Evolutionary conservation across 2,797 vertebrate genomes (phyloP), one percentile per base, ranked within the genome.

Genomic region (Myiotriccus ornatus): DNA sequence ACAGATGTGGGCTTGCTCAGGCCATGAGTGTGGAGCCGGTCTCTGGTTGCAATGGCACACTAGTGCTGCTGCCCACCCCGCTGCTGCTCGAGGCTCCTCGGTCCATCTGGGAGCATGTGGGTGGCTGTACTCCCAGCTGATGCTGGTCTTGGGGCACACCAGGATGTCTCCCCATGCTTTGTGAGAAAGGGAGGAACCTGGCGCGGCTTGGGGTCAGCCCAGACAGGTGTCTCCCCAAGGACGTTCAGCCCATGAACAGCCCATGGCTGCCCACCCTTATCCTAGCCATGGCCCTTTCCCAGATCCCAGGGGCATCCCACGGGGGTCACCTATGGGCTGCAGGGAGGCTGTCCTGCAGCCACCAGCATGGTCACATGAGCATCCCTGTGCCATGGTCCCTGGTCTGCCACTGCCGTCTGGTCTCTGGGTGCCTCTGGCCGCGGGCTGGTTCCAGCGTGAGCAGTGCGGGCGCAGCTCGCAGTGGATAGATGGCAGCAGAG

Each of bases 291-390:
- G 47, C 6, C 14, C 35, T 32, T 49, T 32, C 46, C 60, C n/a
- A 20, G 32, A 37, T 21, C 8, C n/a, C 4, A 5, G 12, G 20
- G 24, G 3, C 30, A 56, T 60, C 44, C 56, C 55, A 25, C 0
- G 1, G 34, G 7, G 1, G 21, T 60, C 64, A 52, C 34, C 50
- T 8, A 0, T 14, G 35, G 68, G n/a, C 41, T 10, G 25, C 18
- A 14, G 35, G 57, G 46, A 57, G 8, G 25, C 17, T 17, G 14
- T 44, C 27, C 37, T 0, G 0, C 1, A 4, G 46, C 13, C 44
- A 39, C 43, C 0, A 0, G 21, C 1, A 2, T 17, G 69, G 50
- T 35, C n/a, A 75, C 7, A 20, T 0, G 10, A 82, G 22, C 56
- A 70, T 21, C n/a, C 30, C 44, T 16, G 56, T 18, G 74, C 47